Evolutionary conservation across 2,113 vertebrate species (phyloP), one percentile per base, ranked within the genome.

Genomic region (Anarhynchus alexandrinus): DNA sequence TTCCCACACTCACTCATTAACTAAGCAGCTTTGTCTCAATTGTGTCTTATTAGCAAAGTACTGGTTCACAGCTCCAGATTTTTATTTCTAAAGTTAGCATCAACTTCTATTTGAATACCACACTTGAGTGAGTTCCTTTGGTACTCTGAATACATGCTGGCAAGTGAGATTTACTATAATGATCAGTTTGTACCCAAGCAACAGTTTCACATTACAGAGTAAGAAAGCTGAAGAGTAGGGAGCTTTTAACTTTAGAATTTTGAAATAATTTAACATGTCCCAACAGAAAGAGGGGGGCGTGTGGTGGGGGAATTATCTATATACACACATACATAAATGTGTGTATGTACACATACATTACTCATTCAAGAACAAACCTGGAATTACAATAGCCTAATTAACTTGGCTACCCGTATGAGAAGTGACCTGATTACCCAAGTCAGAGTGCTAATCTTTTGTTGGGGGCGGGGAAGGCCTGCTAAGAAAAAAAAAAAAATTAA

Each of bases 351-450:
- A 59, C 25, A 61, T 38, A 49, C 36, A 86, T 32, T 72, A 58
- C 6, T 26, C 32, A 25, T 92, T 88, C 42, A 83, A 88, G 76
- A 94, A 78, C 65, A 93, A 92, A 80, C 67, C 43, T 82, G 74
- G 90, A 52, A 93, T 90, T 95, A 93, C 66, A 86, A 64, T 0
- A 80, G 54, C 82, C 78, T 74, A 80, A 93, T 90, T 85, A 94
- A 83, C 67, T 52, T 77, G 71, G 86, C 55, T 94, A 93, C 62
- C 52, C 0, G 0, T 70, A 85, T 34, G 43, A 96, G 40, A 94
- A 94, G 64, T 66, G 91, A 92, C 71, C 93, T 45, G 58, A 86
- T 95, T 93, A 89, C 55, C 64, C 51, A 91, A 88, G 6, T 66
- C 69, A 82, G 19, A 88, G 62, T 70, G 59, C 38, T 92, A 95